Percentiles rank a stretch among this genome's conserved stretches.
Evolutionary conservation across 2,113 vertebrate genomes (phyloP).

Genomic region (Chloropsis cyanopogon): DNA sequence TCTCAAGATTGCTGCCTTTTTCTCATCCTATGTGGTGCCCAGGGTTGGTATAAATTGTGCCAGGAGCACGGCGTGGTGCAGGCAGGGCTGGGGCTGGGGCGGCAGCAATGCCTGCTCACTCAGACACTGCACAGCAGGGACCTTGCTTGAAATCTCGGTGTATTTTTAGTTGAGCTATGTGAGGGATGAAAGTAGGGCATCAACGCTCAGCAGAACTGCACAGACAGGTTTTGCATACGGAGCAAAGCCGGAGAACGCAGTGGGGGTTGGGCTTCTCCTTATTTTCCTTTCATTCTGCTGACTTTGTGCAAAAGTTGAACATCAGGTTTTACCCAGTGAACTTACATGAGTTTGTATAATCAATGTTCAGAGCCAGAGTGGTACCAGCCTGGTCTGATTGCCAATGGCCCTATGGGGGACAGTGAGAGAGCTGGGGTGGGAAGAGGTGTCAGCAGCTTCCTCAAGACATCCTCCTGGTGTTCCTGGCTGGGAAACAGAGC

Average conservation of each 20-base stretch:
- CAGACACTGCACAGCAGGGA: conserved; percentile 18
- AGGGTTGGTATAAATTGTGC: background rate
- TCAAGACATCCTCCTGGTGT: background rate
- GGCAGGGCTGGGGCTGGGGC: background rate
- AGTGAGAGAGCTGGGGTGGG: background rate
- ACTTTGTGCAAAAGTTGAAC: conserved; percentile 31
- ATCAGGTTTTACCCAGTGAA: background rate
- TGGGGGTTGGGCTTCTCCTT: background rate
- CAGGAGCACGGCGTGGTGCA: accelerated
- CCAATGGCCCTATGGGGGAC: accelerated
- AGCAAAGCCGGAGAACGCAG: background rate
- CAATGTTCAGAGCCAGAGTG: background rate
- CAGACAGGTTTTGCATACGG: conserved; percentile 44
- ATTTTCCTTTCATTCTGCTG: conserved; percentile 28
- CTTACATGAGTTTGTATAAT: background rate
- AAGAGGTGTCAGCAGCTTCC: background rate
- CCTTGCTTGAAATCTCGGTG: background rate
- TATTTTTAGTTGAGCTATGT: conserved; percentile 52
- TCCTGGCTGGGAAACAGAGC: background rate
- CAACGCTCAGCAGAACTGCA: background rate
- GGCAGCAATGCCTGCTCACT: background rate
- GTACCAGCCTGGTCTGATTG: accelerated
- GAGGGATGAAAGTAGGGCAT: conserved; percentile 57
- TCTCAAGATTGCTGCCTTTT: background rate
- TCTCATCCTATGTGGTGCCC: background rate